Percentiles rank a stretch among this genome's conserved stretches.
Evolutionary conservation across 1,140 invertebrate genomes (phyloP).

Genomic region (Reticulitermes speratus): DNA sequence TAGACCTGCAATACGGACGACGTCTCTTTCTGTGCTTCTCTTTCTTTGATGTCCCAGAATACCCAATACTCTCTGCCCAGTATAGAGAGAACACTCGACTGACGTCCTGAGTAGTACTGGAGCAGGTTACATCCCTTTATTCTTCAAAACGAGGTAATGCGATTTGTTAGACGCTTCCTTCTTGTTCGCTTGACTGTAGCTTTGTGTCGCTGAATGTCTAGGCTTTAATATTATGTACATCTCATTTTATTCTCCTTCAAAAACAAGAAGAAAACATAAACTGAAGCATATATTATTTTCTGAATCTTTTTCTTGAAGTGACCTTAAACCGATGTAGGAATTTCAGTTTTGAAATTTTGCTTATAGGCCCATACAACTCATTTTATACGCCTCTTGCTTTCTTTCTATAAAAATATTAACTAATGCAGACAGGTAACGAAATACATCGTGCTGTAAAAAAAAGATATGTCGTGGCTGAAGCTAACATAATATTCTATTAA

Average conservation of each 20-base stretch:
- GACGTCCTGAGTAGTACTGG: neutral
- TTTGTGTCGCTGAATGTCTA: neutral
- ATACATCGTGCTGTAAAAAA: too few species aligned
- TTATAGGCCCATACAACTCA: neutral
- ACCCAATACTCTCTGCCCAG: neutral
- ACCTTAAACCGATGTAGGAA: neutral
- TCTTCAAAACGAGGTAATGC: neutral
- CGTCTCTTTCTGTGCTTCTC: neutral
- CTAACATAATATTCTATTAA: too few species aligned
- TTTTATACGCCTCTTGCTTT: too few species aligned
- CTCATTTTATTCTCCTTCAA: neutral
- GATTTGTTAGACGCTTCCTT: neutral
- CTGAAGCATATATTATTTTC: neutral
- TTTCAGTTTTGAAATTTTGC: neutral
- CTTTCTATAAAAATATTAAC: too few species aligned
- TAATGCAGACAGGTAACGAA: too few species aligned
- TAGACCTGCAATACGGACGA: neutral
- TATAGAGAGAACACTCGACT: neutral
- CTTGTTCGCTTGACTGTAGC: neutral
- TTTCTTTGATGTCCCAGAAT: neutral
- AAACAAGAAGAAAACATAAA: neutral
- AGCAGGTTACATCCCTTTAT: neutral
- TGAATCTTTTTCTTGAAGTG: neutral
- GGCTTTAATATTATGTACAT: neutral
- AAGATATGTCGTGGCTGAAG: too few species aligned